A percentile compares a stretch with the other conserved stretches of the same genome.
phyloP scores from a whole-genome alignment of 2,797 vertebrate species.

The Dendrocincla tyrannina region DNA sequence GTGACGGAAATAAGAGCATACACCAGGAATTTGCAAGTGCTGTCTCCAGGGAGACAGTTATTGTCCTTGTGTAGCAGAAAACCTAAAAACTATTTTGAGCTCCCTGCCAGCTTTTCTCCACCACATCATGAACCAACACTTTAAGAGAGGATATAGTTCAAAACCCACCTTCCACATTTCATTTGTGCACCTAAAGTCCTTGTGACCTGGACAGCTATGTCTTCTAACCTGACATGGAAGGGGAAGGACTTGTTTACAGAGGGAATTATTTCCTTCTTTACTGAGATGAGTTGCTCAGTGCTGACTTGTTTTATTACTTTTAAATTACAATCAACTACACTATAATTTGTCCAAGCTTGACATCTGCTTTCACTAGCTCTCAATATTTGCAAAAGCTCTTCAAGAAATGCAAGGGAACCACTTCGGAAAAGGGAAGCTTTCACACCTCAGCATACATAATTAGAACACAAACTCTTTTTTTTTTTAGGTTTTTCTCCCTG shows the following conservation, averaged over 20 bases:
- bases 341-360: not conserved
- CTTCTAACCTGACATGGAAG: not conserved
- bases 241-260: not conserved
- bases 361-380: slow-evolving; percentile 24
- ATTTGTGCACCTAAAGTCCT: not conserved
- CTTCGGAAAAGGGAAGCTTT: not conserved
- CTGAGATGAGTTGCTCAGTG: not conserved
- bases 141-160: not conserved
- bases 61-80: not conserved
- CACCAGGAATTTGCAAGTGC: not conserved
- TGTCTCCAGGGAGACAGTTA: not conserved
- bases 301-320: slow-evolving; percentile 36
- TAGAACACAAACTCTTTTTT: not conserved
- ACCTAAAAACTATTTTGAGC: not conserved
- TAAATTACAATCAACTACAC: slow-evolving; percentile 5
- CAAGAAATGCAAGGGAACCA: not conserved
- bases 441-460: not conserved
- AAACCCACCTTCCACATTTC: not conserved
- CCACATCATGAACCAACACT: not conserved
- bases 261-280: not conserved
- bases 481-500: not conserved
- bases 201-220: not conserved
- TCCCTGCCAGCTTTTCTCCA: not conserved
- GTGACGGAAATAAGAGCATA: not conserved
- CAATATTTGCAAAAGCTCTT: not conserved